Percentiles rank a stretch among this genome's conserved stretches.
phyloP scores from a whole-genome alignment of 2,888 invertebrate genomes.

The Drosophila longiperda region DNA sequence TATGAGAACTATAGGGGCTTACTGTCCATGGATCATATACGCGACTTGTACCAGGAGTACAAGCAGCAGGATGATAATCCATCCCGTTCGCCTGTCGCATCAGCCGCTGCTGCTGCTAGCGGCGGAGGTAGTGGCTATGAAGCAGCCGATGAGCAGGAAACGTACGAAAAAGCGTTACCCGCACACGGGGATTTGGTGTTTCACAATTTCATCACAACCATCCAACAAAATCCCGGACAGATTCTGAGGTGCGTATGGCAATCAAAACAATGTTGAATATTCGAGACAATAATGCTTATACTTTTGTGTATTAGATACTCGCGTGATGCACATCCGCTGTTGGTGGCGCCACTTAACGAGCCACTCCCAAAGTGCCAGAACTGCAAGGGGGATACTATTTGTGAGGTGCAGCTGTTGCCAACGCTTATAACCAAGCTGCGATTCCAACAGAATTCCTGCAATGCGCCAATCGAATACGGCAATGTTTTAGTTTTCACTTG shows the following conservation, averaged over 20 bases:
- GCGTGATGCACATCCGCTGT: constrained; percentile 89
- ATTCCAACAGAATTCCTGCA: constrained; percentile 86
- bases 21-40: constrained; percentile 86
- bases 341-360: constrained; percentile 89
- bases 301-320: constrained; percentile 88
- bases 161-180: constrained; percentile 92
- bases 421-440: constrained; percentile 90
- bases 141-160: constrained; percentile 86
- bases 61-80: constrained; percentile 86
- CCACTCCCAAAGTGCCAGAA: constrained; percentile 87
- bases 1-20: constrained; percentile 83
- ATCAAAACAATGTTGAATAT: neutral
- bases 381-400: constrained; percentile 90
- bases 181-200: constrained; percentile 93
- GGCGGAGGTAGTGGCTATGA: constrained; percentile 33
- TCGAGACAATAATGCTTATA: neutral
- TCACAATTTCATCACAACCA: constrained; percentile 90
- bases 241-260: constrained; percentile 88
- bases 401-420: constrained; percentile 94
- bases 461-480: constrained; percentile 90
- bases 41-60: constrained; percentile 88
- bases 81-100: constrained; percentile 73
- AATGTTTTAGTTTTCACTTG: constrained; percentile 95
- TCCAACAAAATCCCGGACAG: constrained; percentile 92
- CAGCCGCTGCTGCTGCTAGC: constrained; percentile 45